Evolutionary conservation across 2,888 invertebrate species (phyloP).

Genomic region (Eledone cirrhosa): DNA sequence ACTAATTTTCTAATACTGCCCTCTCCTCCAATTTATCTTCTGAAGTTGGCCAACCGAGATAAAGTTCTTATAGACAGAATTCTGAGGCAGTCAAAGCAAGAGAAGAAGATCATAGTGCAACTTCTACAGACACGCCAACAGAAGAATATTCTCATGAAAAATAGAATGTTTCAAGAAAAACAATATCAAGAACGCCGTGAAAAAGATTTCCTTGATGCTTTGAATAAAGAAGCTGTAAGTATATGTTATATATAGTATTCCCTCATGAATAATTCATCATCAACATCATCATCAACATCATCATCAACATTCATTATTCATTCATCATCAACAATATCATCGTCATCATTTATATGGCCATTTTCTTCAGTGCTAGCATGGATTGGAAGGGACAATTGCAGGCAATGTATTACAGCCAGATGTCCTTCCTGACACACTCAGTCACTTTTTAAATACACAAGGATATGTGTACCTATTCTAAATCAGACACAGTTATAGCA

Average conservation of each 20-base stretch:
- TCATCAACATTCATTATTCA: background rate
- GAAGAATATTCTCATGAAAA: constrained; percentile 64
- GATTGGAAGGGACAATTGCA: too few relatives aligned
- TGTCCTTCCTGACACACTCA: too few relatives aligned
- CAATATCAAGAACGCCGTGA: constrained; percentile 63
- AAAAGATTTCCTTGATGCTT: constrained; percentile 65
- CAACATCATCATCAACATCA: background rate
- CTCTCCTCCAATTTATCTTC: too few relatives aligned
- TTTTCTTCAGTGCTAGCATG: too few relatives aligned
- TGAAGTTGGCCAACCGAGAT: constrained; percentile 47
- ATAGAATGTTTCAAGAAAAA: constrained; percentile 62
- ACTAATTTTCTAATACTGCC: too few relatives aligned
- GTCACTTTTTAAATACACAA: too few relatives aligned
- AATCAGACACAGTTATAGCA: too few relatives aligned
- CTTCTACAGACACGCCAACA: constrained; percentile 65
- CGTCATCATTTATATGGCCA: too few relatives aligned
- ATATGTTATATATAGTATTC: background rate
- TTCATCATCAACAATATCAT: background rate
- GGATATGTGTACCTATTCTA: too few relatives aligned
- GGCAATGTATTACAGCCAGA: too few relatives aligned
- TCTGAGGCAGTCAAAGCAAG: constrained; percentile 67
- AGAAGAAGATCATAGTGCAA: constrained; percentile 66
- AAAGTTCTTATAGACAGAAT: constrained; percentile 65
- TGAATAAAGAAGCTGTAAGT: constrained; percentile 63
- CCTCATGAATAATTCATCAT: background rate